A percentile compares a stretch with the other conserved stretches of the same genome.
Evolutionary conservation across 1,140 invertebrate genomes (phyloP).

Genomic region (Pogonomyrmex californicus): DNA sequence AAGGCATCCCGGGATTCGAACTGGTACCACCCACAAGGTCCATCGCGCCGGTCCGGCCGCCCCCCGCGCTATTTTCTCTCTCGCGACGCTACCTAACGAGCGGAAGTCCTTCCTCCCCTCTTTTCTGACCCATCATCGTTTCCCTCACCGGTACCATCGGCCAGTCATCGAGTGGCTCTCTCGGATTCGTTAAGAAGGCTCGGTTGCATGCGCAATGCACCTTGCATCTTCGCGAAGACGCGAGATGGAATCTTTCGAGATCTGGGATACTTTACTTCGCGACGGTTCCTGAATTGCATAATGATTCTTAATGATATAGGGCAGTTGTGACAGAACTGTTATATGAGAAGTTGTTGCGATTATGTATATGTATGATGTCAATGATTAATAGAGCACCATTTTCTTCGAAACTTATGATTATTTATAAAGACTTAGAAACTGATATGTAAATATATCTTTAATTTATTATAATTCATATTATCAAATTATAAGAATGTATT

Average conservation of each 20-base stretch:
- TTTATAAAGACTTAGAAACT: neutral
- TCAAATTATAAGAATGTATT: neutral
- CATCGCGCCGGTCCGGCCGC: constrained; percentile 86
- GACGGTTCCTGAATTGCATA: constrained; percentile 6
- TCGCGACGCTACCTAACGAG: constrained; percentile 66
- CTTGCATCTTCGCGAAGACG: constrained; percentile 10
- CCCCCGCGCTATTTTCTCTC: constrained; percentile 83
- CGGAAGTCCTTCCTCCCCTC: constrained; percentile 59
- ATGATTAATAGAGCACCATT: neutral
- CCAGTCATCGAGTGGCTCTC: constrained; percentile 74
- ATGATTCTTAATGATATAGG: constrained; percentile 2
- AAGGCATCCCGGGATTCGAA: constrained; percentile 84
- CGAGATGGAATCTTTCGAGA: constrained; percentile 4
- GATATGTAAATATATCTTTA: neutral
- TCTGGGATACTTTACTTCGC: neutral
- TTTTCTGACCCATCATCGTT: constrained; percentile 68
- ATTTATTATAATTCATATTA: neutral
- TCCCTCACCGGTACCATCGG: constrained; percentile 60
- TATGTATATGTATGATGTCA: neutral
- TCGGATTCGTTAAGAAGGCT: constrained; percentile 71
- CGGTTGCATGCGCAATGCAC: constrained; percentile 62
- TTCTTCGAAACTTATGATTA: neutral
- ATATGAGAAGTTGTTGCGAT: neutral
- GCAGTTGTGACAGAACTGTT: neutral
- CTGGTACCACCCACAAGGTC: constrained; percentile 86